Evolutionary conservation across 2,113 vertebrate genomes (phyloP).

Genomic region (Hemicordylus capensis): DNA sequence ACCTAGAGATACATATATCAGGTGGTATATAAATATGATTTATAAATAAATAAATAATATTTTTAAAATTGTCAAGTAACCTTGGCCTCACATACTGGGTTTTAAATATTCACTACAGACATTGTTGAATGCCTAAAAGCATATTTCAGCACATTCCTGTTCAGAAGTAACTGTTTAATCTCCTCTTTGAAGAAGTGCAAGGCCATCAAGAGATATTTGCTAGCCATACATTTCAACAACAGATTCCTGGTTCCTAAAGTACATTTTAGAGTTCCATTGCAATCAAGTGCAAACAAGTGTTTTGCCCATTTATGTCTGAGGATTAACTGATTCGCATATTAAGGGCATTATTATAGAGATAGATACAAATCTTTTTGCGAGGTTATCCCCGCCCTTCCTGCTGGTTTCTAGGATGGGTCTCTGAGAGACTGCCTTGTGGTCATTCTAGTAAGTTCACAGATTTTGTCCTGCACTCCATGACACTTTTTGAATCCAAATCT

Average conservation of each 20-base stretch:
- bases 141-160: background rate
- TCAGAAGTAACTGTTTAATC: conserved; percentile 4
- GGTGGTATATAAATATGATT: no score
- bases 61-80: background rate
- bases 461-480: no score
- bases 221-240: background rate
- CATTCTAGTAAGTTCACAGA: no score
- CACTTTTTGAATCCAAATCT: no score
- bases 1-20: no score
- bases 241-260: background rate
- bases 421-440: no score
- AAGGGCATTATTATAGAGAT: no score
- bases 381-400: no score
- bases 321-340: no score
- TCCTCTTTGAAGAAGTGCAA: background rate
- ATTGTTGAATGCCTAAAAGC: background rate
- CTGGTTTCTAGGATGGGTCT: no score
- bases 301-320: background rate
- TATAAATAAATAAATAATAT: no score
- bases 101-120: background rate
- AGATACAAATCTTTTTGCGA: no score
- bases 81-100: background rate
- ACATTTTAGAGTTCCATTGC: background rate
- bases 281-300: background rate
- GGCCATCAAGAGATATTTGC: background rate